These are phyloP conservation scores for Papilio elwesi DNA, from an alignment of 2,888 invertebrate genomes.

Conservation along the genomic window DNA sequence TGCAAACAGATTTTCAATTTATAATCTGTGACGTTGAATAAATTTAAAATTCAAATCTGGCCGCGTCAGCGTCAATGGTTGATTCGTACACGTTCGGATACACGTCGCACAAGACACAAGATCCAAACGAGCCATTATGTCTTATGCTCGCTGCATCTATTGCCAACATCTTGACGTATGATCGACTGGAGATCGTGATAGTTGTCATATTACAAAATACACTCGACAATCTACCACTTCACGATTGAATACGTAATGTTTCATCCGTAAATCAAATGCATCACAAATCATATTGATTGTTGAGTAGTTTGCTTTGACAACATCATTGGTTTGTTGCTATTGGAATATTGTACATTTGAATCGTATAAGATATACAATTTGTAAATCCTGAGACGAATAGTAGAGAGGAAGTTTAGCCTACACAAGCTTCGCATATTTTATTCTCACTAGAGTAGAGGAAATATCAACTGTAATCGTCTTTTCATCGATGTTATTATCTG, in stretches of 20 bases:
- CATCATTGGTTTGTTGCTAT: constrained; percentile 1
- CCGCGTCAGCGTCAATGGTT: constrained; percentile 18
- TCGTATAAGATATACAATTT: not conserved
- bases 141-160: constrained; percentile 17
- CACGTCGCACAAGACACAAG: constrained; percentile 22
- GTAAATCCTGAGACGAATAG: not conserved
- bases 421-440: too few species aligned
- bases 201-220: constrained; percentile 29
- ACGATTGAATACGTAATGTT: constrained; percentile 28
- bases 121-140: constrained; percentile 24
- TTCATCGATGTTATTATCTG: too few species aligned
- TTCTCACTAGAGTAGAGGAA: too few species aligned
- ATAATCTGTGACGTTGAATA: not conserved
- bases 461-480: too few species aligned
- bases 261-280: constrained; percentile 21
- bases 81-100: constrained; percentile 23
- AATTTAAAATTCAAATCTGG: not conserved
- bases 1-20: constrained; percentile 18
- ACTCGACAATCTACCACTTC: constrained; percentile 13
- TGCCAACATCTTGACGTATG: constrained; percentile 25
- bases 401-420: too few species aligned
- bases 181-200: constrained; percentile 28
- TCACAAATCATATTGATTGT: constrained; percentile 29
- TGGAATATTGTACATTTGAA: constrained; percentile 16
- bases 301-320: constrained; percentile 18